These are phyloP conservation scores for Alligator mississippiensis DNA, from an alignment of 2,113 vertebrate species.

Conservation along the genomic window DNA sequence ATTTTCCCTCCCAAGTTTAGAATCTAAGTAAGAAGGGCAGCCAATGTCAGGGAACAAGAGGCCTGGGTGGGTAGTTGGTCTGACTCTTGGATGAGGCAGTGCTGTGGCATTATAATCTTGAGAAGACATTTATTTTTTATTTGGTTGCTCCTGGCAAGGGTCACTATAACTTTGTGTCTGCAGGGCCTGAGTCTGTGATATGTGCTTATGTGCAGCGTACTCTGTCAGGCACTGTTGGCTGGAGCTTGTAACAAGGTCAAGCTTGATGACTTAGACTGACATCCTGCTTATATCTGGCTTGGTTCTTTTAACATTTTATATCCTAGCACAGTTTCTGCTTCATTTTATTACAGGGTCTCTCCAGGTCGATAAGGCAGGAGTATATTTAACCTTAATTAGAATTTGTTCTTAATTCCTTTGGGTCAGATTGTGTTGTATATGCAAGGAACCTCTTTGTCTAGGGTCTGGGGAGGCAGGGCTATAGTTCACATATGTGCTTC, in stretches of 20 bases:
- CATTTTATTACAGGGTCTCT: background rate
- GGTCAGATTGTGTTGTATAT: background rate
- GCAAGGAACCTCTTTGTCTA: background rate
- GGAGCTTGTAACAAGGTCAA: background rate
- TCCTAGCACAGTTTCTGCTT: background rate
- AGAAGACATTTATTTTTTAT: background rate
- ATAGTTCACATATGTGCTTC: background rate
- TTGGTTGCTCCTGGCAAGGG: background rate
- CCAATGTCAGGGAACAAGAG: background rate
- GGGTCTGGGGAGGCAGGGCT: background rate
- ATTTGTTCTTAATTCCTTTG: background rate
- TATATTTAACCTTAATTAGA: background rate
- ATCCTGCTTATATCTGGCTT: background rate
- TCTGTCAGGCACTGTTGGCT: background rate
- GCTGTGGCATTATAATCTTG: too few species aligned
- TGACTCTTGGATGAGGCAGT: background rate
- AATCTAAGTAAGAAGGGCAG: background rate
- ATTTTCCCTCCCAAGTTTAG: background rate
- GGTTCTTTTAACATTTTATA: background rate
- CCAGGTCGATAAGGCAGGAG: background rate
- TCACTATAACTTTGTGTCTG: background rate
- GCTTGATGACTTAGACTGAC: background rate
- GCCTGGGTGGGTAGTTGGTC: background rate
- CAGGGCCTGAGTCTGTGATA: background rate
- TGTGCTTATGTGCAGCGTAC: background rate